Base-by-base conservation (phyloP, 2,797 vertebrate species). In the Avahi laniger region DNA sequence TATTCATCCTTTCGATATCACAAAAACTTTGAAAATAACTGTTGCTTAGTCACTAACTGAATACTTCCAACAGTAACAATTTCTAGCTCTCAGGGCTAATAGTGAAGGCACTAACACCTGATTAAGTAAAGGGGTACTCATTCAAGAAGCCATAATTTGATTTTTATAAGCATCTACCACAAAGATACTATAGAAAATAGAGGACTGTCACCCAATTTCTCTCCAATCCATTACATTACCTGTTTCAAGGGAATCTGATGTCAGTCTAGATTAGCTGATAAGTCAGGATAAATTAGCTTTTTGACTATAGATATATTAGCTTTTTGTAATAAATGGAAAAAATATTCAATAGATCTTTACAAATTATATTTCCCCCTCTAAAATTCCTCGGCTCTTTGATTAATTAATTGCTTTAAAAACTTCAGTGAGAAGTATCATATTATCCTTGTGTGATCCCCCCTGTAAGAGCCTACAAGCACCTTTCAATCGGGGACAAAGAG, bases 261-360 rank as follows among this genome's bases (percentile, higher is more conserved):
- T 93, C 65, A 92, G 26, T 30, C 35, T 88, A 84, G 38, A 85
- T 69, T 78, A 69, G 17, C n/a, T 69, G 63, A 38, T 35, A 38
- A 57, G 35, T 69, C 33, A 59, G 59, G 48, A 78, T 67, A 83
- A 91, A 41, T 89, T 59, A 48, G 5, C 9, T 91, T 79, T 91
- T 72, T 50, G 33, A 30, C 46, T 38, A 46, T 43, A 87, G 15
- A 57, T 43, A 59, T 59, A 59, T 59, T 28, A 59, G 24, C 48
- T 75, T 76, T 83, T 88, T n/a, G 57, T 81, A 88, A 86, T 85
- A 67, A 93, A 73, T 76, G 46, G 18, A 87, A 54, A 70, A 93
- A 69, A 73, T 54, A 82, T 35, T 73, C n/a, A 59, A n/a, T 15
- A 57, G 70, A 57, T 61, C 48, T 84, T 94, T 78, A 89, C 75